Evolutionary conservation across 92 coral and sea anemone genomes (phyloP), one percentile per base, ranked within the genome.

Genomic region (Bergia sp.): DNA sequence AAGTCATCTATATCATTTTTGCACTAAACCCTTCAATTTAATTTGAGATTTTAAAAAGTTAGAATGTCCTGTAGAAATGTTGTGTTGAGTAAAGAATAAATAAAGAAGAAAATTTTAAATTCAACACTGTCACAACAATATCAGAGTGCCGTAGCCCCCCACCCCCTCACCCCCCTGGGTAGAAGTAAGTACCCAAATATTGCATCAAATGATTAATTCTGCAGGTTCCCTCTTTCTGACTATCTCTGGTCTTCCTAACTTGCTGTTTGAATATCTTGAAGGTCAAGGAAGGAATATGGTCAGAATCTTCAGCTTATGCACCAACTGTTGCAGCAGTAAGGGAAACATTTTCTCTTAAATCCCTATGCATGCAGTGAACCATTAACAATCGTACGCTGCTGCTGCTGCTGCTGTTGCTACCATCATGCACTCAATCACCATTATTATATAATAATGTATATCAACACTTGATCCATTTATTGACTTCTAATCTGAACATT

Each of bases 311-410:
- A 95, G 96, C 98, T 95, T 36, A 91, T 95, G 91, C 98, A 95
- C 89, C 98, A 95, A 93, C 94, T 95, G 83, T 91, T 95, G 90
- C 94, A 94, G 94, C 98, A 95, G 98, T 95, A 95, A 95, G 98
- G 92, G 86, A 77, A 76, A 42, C 11, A 7, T 36, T 66, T 84
- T 84, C 65, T 72, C 58, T 84, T 71, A 37, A 84, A 72, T 71
- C 49, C 45, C 66, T 53, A 84, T 84, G 42, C 79, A 84, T 84
- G 44, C 74, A 36, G 20, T 41, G 64, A 69, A 67, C 73, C 65
- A 71, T 18, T 71, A 71, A 40, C 76, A 66, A 47, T 49, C 86
- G 40, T 84, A 84, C 87, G 71, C 29, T 45, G 65, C 58, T 71
- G 47, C 78, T 44, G 66, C 43, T 44, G 43, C 86, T 82, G 86